These are phyloP conservation scores for Gobio gobio DNA, from an alignment of 2,113 vertebrate species.

Conservation along the genomic window DNA sequence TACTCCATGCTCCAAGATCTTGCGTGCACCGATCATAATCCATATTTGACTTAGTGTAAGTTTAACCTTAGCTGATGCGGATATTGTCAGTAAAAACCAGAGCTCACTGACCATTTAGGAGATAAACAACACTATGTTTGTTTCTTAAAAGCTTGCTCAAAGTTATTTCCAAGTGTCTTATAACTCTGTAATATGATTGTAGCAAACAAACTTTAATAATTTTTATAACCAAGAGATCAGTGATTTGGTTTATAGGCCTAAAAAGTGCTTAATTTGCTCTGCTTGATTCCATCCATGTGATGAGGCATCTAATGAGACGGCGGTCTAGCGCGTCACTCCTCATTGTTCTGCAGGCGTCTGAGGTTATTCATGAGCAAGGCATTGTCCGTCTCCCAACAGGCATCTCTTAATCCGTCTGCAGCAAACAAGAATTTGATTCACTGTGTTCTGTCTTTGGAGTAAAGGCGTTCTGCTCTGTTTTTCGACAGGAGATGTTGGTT, in stretches of 20 bases:
- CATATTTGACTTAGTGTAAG: not conserved
- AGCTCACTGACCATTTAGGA: not conserved
- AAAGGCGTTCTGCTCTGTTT: not conserved
- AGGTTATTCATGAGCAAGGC: constrained; percentile 46
- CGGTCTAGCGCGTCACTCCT: constrained; percentile 49
- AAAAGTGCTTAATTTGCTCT: constrained; percentile 38
- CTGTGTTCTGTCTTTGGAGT: constrained; percentile 20
- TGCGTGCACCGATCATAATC: not conserved
- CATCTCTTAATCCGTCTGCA: constrained; percentile 56
- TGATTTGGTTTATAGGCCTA: constrained; percentile 24
- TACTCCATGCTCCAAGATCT: too few relatives aligned
- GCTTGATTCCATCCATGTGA: constrained; percentile 52
- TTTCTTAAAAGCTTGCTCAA: not conserved
- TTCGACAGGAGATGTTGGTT: not conserved
- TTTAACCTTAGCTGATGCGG: not conserved
- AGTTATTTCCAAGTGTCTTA: not conserved
- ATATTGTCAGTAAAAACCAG: not conserved
- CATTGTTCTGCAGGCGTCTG: constrained; percentile 57
- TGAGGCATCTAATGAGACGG: constrained; percentile 55
- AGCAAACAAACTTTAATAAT: not conserved
- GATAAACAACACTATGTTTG: not conserved
- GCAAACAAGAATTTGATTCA: constrained; percentile 42
- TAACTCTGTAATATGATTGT: not conserved
- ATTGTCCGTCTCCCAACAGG: constrained; percentile 59
- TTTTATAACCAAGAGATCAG: constrained; percentile 17